Evolutionary conservation across 2,797 vertebrate genomes (phyloP).

Genomic region (Acomys russatus): DNA sequence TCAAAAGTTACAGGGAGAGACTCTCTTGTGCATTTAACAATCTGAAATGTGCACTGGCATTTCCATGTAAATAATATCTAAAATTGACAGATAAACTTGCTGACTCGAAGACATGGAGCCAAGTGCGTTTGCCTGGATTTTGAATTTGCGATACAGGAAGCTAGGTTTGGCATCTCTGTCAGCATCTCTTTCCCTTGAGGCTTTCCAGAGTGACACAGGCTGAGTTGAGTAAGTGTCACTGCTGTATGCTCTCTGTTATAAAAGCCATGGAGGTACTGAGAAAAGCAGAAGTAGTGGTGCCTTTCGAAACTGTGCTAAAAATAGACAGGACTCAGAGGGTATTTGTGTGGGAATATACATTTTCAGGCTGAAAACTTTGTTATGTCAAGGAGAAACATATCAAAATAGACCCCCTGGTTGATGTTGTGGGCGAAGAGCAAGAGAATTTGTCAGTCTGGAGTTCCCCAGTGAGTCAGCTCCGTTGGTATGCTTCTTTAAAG

Average conservation of each 20-base stretch:
- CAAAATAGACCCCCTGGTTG: neutral
- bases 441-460: neutral
- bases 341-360: neutral
- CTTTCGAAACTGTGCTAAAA: neutral
- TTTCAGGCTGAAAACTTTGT: neutral
- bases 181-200: neutral
- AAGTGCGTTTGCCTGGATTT: neutral
- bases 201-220: neutral
- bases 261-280: neutral
- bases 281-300: neutral
- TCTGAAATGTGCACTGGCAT: neutral
- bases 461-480: neutral
- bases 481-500: neutral
- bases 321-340: neutral
- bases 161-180: neutral
- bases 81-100: neutral
- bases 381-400: neutral
- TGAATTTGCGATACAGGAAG: neutral
- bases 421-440: neutral
- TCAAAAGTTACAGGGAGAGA: neutral
- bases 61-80: neutral
- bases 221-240: rapidly evolving
- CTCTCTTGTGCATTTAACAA: neutral
- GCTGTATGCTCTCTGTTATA: too few species aligned
- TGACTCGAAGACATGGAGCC: neutral